Base-by-base conservation (phyloP, 2,888 invertebrate species). In the Cheilosia grossa region DNA sequence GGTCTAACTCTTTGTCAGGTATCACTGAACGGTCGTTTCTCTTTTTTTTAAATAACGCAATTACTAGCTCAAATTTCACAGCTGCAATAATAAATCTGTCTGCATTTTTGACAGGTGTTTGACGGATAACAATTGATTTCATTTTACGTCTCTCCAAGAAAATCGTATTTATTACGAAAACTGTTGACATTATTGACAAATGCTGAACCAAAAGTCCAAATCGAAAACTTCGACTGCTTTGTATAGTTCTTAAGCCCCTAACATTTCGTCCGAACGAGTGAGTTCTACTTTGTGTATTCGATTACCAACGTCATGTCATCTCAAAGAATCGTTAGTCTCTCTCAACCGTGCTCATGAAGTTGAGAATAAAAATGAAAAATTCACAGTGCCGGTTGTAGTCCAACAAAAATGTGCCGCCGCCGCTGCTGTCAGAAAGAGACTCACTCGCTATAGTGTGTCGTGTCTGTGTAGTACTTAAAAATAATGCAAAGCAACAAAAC, bases 231-330 rank as follows among this genome's bases (percentile, higher is more conserved):
- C 66, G 66, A 67, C 80, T 61, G 64, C 21, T 44, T 30, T 44
- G 63, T 85, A 17, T 70, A 85, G 30, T 33, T 66, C 75, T 53
- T 21, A 54, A 66, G 42, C 69, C 59, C 59, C 56, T 78, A 21
- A 79, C 56, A 58, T 64, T 73, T 58, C 56, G 27, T 40, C 40
- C 44, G n/a, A 53, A 70, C 42, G 21, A 63, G 56, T 37, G 24
- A 51, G 72, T 51, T 75, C 58, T 56, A 49, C 59, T 74, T 74
- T 64, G 51, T 75, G 75, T 67, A 47, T 44, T 77, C 70, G 51
- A 64, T 58, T 61, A 42, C 56, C 53, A 63, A 56, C 73, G 58
- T 70, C 37, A 9, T 30, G 37, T 13, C 53, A 53, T 63, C 53
- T 42, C 30, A 74, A 75, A 81, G 56, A 56, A 59, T 67, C 56